Evolutionary conservation across 2,888 invertebrate species (phyloP).

Genomic region (Operophtera brumata): DNA sequence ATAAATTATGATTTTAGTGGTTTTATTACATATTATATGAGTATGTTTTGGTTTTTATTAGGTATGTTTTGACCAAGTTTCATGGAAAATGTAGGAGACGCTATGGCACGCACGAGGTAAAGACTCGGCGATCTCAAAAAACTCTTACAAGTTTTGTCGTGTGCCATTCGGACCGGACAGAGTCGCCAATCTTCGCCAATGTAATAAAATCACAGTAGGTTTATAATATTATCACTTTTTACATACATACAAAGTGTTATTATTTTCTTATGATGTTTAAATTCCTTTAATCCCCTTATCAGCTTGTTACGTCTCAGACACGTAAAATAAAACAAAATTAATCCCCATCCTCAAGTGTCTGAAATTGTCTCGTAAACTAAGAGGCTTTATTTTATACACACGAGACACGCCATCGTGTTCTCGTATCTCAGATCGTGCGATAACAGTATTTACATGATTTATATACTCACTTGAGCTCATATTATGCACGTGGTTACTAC

Average conservation of each 20-base stretch:
- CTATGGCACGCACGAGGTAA: too few relatives aligned
- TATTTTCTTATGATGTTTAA: neutral
- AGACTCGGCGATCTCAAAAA: too few relatives aligned
- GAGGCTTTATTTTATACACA: neutral
- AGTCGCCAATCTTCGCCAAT: neutral
- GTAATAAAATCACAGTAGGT: too few relatives aligned
- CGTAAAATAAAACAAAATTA: neutral
- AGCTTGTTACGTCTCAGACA: neutral
- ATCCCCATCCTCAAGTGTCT: neutral
- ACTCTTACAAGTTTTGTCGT: too few relatives aligned
- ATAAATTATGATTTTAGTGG: slow-evolving; percentile 17
- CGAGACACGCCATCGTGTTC: slow-evolving; percentile 8
- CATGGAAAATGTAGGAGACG: neutral
- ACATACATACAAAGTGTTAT: too few relatives aligned
- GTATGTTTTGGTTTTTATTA: slow-evolving; percentile 2
- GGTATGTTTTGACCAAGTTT: neutral
- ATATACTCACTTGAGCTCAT: neutral
- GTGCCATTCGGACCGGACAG: too few relatives aligned
- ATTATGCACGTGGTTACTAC: neutral
- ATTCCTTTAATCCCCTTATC: neutral
- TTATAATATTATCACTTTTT: too few relatives aligned
- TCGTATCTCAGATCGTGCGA: slow-evolving; percentile 8
- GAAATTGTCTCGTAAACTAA: slow-evolving; percentile 1
- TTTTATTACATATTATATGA: slow-evolving; percentile 3
- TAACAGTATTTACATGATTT: slow-evolving; percentile 13